phyloP scores from a whole-genome alignment of 2,797 vertebrate species.

The Knipowitschia caucasica region DNA sequence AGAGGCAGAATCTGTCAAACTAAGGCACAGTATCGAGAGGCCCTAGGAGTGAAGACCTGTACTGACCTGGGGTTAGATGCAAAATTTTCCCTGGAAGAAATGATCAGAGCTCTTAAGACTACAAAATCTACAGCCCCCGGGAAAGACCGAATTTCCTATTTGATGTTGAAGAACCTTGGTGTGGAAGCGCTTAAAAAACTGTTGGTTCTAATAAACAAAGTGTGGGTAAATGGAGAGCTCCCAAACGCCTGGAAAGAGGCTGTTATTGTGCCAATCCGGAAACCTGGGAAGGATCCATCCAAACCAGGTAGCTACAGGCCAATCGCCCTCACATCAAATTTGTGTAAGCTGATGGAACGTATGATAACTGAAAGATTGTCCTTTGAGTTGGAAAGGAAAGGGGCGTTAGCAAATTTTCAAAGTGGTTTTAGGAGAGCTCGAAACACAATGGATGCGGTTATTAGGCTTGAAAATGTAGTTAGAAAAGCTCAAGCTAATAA shows the following conservation, averaged over 20 bases:
- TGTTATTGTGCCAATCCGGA: not conserved
- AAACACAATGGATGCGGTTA: not conserved
- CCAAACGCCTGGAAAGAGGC: not conserved
- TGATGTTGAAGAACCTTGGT: not conserved
- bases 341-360: not conserved
- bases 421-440: too few species aligned
- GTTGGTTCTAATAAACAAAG: not conserved
- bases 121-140: not conserved
- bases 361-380: not conserved
- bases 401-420: too few species aligned
- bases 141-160: not conserved
- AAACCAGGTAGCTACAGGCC: not conserved
- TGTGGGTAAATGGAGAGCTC: not conserved
- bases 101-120: too few species aligned
- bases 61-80: not conserved
- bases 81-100: too few species aligned
- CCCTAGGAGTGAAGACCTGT: not conserved
- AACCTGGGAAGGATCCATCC: too few species aligned
- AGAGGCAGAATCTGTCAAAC: not conserved
- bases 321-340: not conserved
- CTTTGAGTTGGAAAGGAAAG: not conserved
- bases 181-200: not conserved
- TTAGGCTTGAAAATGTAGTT: not conserved
- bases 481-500: not conserved
- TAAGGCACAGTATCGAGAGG: not conserved